Base-by-base conservation (phyloP, 2,113 vertebrate genomes). In the Copsychus sechellarum region DNA sequence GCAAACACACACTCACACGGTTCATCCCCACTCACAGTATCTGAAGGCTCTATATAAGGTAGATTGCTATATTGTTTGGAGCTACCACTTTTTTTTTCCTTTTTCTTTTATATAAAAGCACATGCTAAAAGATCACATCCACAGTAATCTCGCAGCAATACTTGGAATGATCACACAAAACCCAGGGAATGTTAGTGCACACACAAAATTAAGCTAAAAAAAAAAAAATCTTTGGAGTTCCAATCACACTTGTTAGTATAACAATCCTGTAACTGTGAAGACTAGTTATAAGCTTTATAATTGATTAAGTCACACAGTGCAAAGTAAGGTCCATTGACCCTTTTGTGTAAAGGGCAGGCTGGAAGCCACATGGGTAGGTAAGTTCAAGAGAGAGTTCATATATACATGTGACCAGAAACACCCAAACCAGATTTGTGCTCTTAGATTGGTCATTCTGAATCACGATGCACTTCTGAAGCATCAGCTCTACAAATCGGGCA, bases 401-500 rank as follows among this genome's bases (percentile, higher is more conserved):
- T 97, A 97, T 97, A 98, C 96, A 97, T 51, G 96, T 98, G 97
- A 98, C 82, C 87, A 98, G 97, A 97, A 97, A 98, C 96, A 98
- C 93, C 88, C 97, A 97, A 97, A 97, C 88, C 86, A 96, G 92
- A 97, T 87, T 97, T 97, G 97, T 98, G 97, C 96, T 97, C 95
- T 95, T 96, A 95, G 92, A 94, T 90, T 93, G 95, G 97, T 99
- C 98, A 99, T 98, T 99, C 99, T 53, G 99, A 99, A 98, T 99
- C 99, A 96, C 99, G 98, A 96, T 99, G 99, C 88, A 99, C 99
- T 98, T 99, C 99, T 0, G 99, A 99, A 93, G 99, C 99, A 95
- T 99, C 99, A 80, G 99, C 99, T 98, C 99, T 98, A 96, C 99
- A 99, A 97, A 99, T 99, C 4, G 99, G 99, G 96, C 99, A 99